Evolutionary conservation across 92 coral and sea anemone species (phyloP), one percentile per base, ranked within the genome.

Genomic region (Epizoanthus fatuus): DNA sequence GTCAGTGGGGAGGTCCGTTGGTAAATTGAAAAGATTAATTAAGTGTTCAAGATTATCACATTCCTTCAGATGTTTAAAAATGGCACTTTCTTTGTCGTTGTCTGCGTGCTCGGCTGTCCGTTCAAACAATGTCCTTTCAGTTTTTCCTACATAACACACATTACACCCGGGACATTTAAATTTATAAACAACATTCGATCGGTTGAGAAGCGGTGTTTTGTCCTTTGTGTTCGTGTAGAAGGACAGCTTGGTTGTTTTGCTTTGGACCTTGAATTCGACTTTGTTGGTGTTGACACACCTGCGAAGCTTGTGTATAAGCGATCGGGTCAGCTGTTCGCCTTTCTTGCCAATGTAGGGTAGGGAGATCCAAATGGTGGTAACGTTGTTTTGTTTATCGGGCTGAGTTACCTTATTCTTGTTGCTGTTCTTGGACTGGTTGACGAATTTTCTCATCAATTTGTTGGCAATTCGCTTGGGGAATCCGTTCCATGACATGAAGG

Each of bases 81-180:
- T 29, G 35, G 2, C 1, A 29, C 35, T 29, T 2, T 29, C 32
- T 44, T 44, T 44, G 49, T 44, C 49, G 0, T 5, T 44, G 49
- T 44, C 49, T 4, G 1, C 7, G 7, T 44, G 49, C 49, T 44
- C 49, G 3, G 49, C 49, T 4, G 49, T 44, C 49, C 49, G 45
- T 5, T 40, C 45, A 40, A 40, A 40, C 47, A 2, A 42, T 42
- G 47, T 6, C 7, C 47, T 42, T 29, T 29, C 35, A 29, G 35
- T 29, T 29, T 29, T 29, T 29, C 35, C 35, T 29, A 4, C 47
- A 42, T 42, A 42, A 44, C 49, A 44, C 10, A 1, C 10, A 44
- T 44, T 44, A 54, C 87, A 84, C 8, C 67, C 20, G 52, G 72
- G 87, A 57, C 81, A 84, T 11, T 45, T 72, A 54, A 84, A 84